A percentile compares a stretch with the other conserved stretches of the same genome.
These are phyloP conservation scores for Tromatobia lineatoria DNA, from an alignment of 2,888 invertebrate species.

Conservation along the genomic window DNA sequence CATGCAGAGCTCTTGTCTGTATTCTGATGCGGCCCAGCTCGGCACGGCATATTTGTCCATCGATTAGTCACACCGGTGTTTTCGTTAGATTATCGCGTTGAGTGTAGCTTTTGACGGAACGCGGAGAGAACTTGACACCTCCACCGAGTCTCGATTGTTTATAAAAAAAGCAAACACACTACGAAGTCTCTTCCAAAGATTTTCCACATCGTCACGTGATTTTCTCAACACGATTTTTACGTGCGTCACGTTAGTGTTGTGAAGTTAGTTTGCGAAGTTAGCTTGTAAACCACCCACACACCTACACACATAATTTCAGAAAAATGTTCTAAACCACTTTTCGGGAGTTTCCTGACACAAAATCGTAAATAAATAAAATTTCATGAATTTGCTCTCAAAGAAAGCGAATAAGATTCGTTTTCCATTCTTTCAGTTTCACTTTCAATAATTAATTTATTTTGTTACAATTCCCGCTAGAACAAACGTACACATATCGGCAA, in stretches of 20 bases:
- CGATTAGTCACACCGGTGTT: conserved; percentile 63
- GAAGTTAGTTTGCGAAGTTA: too few relatives aligned
- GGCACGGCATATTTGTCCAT: conserved; percentile 53
- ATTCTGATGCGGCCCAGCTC: conserved; percentile 40
- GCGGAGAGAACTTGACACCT: conserved; percentile 9
- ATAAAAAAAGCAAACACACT: conserved; percentile 37
- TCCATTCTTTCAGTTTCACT: too few relatives aligned
- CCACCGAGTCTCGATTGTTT: neutral
- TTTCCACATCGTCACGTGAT: neutral
- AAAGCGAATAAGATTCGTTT: too few relatives aligned
- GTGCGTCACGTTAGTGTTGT: too few relatives aligned
- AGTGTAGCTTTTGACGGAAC: conserved; percentile 45
- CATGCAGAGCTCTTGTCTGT: conserved; percentile 6
- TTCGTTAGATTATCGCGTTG: conserved; percentile 63
- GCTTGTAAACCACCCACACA: too few relatives aligned
- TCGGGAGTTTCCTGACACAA: too few relatives aligned
- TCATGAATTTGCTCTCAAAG: too few relatives aligned
- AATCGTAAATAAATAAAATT: too few relatives aligned
- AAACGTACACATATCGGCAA: neutral
- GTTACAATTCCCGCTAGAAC: neutral
- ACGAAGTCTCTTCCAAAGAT: neutral
- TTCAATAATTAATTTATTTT: conserved; percentile 3
- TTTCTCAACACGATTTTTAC: conserved; percentile 22
- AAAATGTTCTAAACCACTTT: too few relatives aligned
- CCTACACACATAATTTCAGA: too few relatives aligned